Conservation (phyloP, 2,113 vertebrate species). For the Pungitius pungitius region DNA sequence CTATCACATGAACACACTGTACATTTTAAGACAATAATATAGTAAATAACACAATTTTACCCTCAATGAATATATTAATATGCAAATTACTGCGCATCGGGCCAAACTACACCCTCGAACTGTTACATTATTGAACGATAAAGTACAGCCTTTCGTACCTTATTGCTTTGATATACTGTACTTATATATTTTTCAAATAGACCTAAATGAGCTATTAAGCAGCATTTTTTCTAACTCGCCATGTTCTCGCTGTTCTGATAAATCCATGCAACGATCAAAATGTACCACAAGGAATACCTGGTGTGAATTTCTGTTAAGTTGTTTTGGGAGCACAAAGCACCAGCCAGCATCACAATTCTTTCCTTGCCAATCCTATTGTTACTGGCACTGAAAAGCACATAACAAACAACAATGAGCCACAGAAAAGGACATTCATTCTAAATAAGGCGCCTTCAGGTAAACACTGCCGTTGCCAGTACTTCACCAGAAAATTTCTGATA, state of each 20-base stretch:
- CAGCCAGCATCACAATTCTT: slow-evolving; percentile 72
- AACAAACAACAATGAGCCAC: slow-evolving; percentile 7
- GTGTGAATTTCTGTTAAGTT: slow-evolving; percentile 74
- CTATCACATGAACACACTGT: background rate
- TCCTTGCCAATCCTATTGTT: slow-evolving; percentile 80
- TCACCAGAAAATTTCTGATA: too few species aligned
- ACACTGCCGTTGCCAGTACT: too few species aligned
- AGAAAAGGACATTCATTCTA: background rate
- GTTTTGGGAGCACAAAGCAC: slow-evolving; percentile 63
- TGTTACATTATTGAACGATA: too few species aligned
- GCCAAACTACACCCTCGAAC: too few species aligned
- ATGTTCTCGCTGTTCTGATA: too few species aligned
- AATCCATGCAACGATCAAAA: background rate
- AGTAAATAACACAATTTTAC: background rate
- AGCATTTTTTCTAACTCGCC: background rate
- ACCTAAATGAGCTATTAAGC: background rate
- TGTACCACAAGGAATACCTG: slow-evolving; percentile 73
- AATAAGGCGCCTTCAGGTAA: background rate
- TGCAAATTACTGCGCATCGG: too few species aligned
- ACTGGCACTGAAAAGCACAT: slow-evolving; percentile 78
- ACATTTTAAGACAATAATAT: background rate
- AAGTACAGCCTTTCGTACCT: too few species aligned
- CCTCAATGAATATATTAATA: background rate
- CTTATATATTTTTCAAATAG: too few species aligned
- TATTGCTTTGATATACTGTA: too few species aligned